A percentile compares a stretch with the other conserved stretches of the same genome.
Conservation (phyloP, 30 jellyfish, hydroid and myxozoan genomes). For the Pelagia noctiluca region DNA sequence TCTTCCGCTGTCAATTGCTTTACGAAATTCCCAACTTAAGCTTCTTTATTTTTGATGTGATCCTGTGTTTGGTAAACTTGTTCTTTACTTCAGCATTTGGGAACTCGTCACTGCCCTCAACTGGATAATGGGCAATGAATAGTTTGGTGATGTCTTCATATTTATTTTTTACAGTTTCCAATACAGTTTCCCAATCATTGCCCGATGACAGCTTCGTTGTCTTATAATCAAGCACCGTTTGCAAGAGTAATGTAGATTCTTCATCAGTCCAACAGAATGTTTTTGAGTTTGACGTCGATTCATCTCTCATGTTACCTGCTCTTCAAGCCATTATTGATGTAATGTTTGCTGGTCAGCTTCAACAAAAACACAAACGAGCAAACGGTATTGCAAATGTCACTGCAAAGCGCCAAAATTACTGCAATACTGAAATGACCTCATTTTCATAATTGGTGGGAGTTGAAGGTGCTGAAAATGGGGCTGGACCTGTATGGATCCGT, state of each 20-base stretch:
- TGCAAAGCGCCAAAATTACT: conserved; percentile 1
- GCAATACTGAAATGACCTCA: conserved; percentile 23
- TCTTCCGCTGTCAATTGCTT: conserved; percentile 49
- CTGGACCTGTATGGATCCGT: conserved; percentile 27
- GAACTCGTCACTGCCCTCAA: conserved; percentile 29
- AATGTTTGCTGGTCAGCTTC: not conserved
- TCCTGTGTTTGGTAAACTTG: conserved; percentile 19
- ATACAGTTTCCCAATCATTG: conserved; percentile 50
- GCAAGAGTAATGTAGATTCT: not conserved
- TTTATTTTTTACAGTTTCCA: no score
- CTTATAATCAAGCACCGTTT: conserved; percentile 17
- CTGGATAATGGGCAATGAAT: conserved; percentile 9
- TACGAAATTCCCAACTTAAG: conserved; percentile 28
- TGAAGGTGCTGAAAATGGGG: no score
- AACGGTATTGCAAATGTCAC: conserved; percentile 14
- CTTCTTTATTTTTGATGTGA: conserved; percentile 18
- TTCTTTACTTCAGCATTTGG: conserved; percentile 22
- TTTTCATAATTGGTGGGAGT: conserved; percentile 20
- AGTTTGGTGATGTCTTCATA: conserved; percentile 19
- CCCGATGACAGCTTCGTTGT: conserved; percentile 13
- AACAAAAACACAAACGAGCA: conserved; percentile 21
- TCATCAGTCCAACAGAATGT: not conserved
- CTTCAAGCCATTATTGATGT: conserved; percentile 20
- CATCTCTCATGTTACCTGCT: conserved; percentile 25
- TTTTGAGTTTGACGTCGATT: conserved; percentile 1